phyloP scores from a whole-genome alignment of 2,888 invertebrate species.

The Hipparchia semele region DNA sequence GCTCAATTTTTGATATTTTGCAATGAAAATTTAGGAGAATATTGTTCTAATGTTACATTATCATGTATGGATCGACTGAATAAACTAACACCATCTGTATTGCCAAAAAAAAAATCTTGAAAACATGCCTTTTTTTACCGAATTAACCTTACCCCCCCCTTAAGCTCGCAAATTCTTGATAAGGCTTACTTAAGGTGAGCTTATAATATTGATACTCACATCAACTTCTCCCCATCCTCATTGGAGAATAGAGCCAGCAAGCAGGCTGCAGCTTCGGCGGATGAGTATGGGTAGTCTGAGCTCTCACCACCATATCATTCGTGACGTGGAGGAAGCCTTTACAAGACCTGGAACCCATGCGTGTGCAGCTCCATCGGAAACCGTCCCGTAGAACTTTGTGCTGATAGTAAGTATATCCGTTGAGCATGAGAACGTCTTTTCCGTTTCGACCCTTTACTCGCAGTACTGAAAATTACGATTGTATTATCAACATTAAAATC shows the following conservation, averaged over 20 bases:
- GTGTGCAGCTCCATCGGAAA: constrained; percentile 77
- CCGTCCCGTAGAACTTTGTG: constrained; percentile 73
- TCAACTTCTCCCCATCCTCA: constrained; percentile 36
- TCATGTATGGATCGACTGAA: too few relatives aligned
- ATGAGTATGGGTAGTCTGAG: constrained; percentile 71
- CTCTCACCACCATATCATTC: constrained; percentile 68
- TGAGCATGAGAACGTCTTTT: constrained; percentile 70
- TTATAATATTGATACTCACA: constrained; percentile 38
- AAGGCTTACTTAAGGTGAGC: neutral
- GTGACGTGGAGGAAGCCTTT: constrained; percentile 74
- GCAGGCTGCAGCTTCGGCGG: constrained; percentile 51
- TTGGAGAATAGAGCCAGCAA: neutral
- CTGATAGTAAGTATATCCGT: constrained; percentile 76
- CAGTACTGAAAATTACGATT: constrained; percentile 61
- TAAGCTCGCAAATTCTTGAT: neutral
- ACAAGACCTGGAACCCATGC: constrained; percentile 77
- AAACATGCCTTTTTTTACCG: too few relatives aligned
- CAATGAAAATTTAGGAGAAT: too few relatives aligned
- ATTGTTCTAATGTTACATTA: too few relatives aligned
- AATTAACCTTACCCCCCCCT: too few relatives aligned
- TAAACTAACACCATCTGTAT: too few relatives aligned
- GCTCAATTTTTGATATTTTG: too few relatives aligned
- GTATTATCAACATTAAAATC: constrained; percentile 35
- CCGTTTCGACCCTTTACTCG: constrained; percentile 74
- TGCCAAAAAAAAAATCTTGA: too few relatives aligned